Base-by-base conservation (phyloP, 2,113 vertebrate species). In the Gopherus flavomarginatus region DNA sequence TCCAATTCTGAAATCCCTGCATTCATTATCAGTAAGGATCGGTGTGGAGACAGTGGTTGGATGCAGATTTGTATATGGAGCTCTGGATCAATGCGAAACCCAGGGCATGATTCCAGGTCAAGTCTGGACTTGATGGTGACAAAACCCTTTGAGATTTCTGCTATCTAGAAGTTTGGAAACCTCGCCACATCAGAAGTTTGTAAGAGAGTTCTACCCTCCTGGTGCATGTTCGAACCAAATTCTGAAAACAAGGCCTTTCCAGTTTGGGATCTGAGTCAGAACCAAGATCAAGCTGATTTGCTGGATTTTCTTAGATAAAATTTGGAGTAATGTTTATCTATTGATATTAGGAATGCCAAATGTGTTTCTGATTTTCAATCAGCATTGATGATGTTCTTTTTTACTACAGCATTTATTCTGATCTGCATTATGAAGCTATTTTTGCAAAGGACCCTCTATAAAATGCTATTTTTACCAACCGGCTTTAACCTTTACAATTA, bases 351-450 rank as follows among this genome's bases (percentile, higher is more conserved):
- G 13, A 91, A 56, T 42, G 7, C 6, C 10, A 88, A 72, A 85
- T 59, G 29, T 81, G 50, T 3, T 29, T 29, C 3, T 78, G 19
- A 57, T 27, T 90, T 95, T 91, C 86, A 92, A 93, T 47, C 90
- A 22, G 26, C 49, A 12, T 88, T 81, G 52, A 75, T 4, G 50
- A 24, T 49, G 80, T 77, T 92, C 26, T n/a, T 72, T 10, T 86
- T 96, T 83, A 81, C 44, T 57, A 29, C 62, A 88, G 78, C 81
- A 91, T 92, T 89, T 56, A 78, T 1, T 82, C 86, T 92, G 90
- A 79, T 52, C 54, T 85, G 0, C 59, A 42, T n/a, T 53, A 12
- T 83, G 22, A 86, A 84, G 72, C 29, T 59, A n/a, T 83, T 88
- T 82, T 89, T 57, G 50, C 83, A 88, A 87, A 86, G 91, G 86